Percentiles rank a stretch among this genome's conserved stretches.
These are phyloP conservation scores for Eristalis pertinax DNA, from an alignment of 2,888 invertebrate genomes.

Conservation along the genomic window DNA sequence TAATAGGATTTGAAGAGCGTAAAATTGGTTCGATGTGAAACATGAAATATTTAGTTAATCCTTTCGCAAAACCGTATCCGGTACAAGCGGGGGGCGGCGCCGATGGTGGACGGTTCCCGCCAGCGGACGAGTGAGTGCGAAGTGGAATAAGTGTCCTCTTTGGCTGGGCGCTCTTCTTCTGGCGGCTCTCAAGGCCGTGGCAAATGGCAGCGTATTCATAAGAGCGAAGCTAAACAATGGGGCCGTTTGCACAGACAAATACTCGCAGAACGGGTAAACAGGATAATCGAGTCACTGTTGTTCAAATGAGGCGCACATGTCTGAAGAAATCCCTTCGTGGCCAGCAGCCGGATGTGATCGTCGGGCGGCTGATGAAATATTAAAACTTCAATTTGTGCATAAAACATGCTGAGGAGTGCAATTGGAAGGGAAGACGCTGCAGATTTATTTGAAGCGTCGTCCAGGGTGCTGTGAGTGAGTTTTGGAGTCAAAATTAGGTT, in stretches of 20 bases:
- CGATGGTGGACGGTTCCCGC: background rate
- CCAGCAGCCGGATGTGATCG: background rate
- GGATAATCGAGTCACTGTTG: constrained; percentile 46
- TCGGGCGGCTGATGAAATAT: background rate
- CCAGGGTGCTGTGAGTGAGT: background rate
- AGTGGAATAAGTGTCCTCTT: constrained; percentile 14
- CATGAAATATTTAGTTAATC: constrained; percentile 82
- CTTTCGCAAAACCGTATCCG: constrained; percentile 75
- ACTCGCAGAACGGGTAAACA: constrained; percentile 29
- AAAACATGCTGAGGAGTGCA: background rate
- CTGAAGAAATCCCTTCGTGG: constrained; percentile 7
- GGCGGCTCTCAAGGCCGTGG: background rate
- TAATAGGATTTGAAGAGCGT: constrained; percentile 82
- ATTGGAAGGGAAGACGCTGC: background rate
- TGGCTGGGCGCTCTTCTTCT: background rate
- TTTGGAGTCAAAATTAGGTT: background rate
- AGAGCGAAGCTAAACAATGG: constrained; percentile 50
- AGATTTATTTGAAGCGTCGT: too few relatives aligned
- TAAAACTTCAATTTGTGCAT: background rate
- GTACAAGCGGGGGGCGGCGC: constrained; percentile 19
- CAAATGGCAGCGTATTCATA: constrained; percentile 21
- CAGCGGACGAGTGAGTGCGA: constrained; percentile 29
- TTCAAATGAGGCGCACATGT: constrained; percentile 19
- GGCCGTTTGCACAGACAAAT: constrained; percentile 29
- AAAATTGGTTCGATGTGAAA: constrained; percentile 82